Conservation (phyloP, 1,140 invertebrate species). For the Venturia canescens region DNA sequence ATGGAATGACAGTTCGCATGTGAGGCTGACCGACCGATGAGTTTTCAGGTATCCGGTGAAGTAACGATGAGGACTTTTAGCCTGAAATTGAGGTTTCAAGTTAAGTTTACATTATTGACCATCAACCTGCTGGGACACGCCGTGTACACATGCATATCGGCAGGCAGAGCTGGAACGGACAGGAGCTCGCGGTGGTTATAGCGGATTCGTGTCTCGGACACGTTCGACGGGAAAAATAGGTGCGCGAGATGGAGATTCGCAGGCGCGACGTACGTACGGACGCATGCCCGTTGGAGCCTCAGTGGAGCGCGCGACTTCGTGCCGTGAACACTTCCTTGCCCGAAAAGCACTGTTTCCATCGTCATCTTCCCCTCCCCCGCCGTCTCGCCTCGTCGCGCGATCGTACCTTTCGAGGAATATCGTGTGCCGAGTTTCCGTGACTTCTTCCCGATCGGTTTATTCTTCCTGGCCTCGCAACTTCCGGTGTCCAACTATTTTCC, state of each 20-base stretch:
- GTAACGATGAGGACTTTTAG: too few species aligned
- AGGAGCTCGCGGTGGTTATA: neutral
- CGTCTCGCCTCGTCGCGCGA: conserved; percentile 38
- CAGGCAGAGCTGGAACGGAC: neutral
- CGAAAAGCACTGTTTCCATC: conserved; percentile 44
- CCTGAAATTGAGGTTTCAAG: too few species aligned
- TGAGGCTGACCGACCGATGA: too few species aligned
- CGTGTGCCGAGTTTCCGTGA: conserved; percentile 23
- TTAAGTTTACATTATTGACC: too few species aligned
- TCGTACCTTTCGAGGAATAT: conserved; percentile 39
- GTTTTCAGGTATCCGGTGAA: too few species aligned
- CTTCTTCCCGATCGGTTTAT: conserved; percentile 14
- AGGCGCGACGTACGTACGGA: conserved; percentile 46
- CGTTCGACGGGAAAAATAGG: conserved; percentile 31
- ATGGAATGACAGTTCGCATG: too few species aligned
- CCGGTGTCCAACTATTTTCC: neutral
- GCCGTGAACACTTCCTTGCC: conserved; percentile 50
- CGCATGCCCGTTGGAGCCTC: conserved; percentile 54
- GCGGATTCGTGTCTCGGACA: conserved; percentile 8
- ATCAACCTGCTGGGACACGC: neutral
- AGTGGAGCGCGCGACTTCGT: conserved; percentile 57
- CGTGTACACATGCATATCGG: neutral
- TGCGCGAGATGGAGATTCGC: conserved; percentile 49
- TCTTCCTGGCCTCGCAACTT: neutral
- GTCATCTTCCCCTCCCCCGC: conserved; percentile 29